phyloP scores from a whole-genome alignment of 2,888 invertebrate genomes.

The Chrysolina oricalcia region DNA sequence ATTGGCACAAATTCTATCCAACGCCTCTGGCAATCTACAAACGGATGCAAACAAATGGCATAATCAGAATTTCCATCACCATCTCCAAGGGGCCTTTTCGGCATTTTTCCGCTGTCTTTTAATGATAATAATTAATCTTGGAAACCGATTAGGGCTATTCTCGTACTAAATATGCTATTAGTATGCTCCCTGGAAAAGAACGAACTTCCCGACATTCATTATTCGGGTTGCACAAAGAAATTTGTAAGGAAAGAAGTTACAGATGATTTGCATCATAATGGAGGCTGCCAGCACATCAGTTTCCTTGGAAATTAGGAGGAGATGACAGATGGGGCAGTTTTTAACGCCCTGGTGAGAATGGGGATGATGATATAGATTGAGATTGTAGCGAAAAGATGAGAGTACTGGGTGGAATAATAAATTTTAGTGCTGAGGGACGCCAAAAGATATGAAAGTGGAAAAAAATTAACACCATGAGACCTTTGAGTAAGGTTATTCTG shows the following conservation, averaged over 20 bases:
- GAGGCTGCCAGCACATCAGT: neutral
- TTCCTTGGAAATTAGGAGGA: neutral
- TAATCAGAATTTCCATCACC: neutral
- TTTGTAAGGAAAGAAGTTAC: slow-evolving; percentile 6
- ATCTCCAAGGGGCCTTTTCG: slow-evolving; percentile 11
- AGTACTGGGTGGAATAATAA: too few relatives aligned
- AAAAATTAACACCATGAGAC: too few relatives aligned
- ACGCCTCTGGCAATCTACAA: neutral
- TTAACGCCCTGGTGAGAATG: neutral
- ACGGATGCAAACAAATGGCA: neutral
- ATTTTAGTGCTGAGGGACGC: too few relatives aligned
- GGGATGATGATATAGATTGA: neutral
- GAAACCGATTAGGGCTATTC: slow-evolving; percentile 46
- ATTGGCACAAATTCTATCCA: too few relatives aligned
- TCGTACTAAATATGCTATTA: slow-evolving; percentile 54
- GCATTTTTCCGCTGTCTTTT: slow-evolving; percentile 29
- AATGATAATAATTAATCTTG: slow-evolving; percentile 45
- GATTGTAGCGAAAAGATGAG: neutral
- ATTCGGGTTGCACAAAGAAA: slow-evolving; percentile 15
- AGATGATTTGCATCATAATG: slow-evolving; percentile 21
- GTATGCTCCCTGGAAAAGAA: slow-evolving; percentile 47
- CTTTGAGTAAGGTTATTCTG: too few relatives aligned
- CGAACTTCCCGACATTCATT: slow-evolving; percentile 37
- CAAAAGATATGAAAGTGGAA: too few relatives aligned
- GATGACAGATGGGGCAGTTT: slow-evolving; percentile 11